Conservation (phyloP, 2,888 invertebrate genomes). For the Acronicta aceris region DNA sequence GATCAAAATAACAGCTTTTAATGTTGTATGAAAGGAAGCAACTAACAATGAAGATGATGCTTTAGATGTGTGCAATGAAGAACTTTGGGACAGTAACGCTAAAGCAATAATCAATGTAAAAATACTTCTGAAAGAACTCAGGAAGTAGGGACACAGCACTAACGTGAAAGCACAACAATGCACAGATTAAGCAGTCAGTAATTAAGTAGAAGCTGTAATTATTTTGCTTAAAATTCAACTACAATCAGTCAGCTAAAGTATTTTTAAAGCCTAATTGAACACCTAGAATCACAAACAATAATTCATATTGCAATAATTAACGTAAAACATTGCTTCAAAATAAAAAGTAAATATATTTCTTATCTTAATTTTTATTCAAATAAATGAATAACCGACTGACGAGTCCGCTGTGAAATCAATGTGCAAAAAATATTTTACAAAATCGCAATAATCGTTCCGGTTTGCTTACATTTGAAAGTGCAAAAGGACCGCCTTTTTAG, state of each 20-base stretch:
- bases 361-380: too few species aligned
- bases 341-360: too few species aligned
- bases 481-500: too few species aligned
- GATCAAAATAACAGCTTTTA: conserved; percentile 55
- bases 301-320: background rate
- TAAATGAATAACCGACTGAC: too few species aligned
- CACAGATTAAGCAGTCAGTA: conserved; percentile 30
- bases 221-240: conserved; percentile 20
- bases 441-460: too few species aligned
- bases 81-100: conserved; percentile 75
- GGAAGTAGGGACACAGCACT: conserved; percentile 37
- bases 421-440: too few species aligned
- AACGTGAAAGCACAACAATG: conserved; percentile 47
- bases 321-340: background rate
- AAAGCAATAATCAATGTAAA: conserved; percentile 24
- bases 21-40: conserved; percentile 57
- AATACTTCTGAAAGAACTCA: conserved; percentile 28
- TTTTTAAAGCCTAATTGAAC: background rate
- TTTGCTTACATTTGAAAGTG: too few species aligned
- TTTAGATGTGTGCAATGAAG: conserved; percentile 65
- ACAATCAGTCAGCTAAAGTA: conserved; percentile 5
- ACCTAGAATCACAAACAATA: conserved; percentile 3
- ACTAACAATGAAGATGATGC: conserved; percentile 50
- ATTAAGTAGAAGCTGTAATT: conserved; percentile 32
- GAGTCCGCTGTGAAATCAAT: too few species aligned